Evolutionary conservation across 2,797 vertebrate species (phyloP).

Genomic region (Podargus strigoides): DNA sequence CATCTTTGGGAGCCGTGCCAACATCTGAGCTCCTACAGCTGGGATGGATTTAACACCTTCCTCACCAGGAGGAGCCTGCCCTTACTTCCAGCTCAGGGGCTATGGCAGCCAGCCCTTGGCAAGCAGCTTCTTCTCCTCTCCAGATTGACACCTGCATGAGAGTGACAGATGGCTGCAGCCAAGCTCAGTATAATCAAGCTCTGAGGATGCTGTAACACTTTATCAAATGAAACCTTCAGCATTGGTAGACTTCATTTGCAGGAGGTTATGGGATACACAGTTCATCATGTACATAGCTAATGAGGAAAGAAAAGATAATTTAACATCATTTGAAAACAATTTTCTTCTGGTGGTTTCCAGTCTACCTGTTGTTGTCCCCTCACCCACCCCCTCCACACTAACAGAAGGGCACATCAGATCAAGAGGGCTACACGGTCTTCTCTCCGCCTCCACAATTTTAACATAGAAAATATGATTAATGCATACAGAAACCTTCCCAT

Average conservation of each 20-base stretch:
- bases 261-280: not conserved
- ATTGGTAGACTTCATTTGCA: not conserved
- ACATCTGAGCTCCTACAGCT: not conserved
- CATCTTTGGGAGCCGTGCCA: slow-evolving; percentile 35
- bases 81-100: rapidly evolving
- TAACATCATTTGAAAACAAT: not conserved
- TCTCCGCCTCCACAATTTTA: not conserved
- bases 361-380: not conserved
- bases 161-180: not conserved
- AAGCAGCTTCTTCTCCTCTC: not conserved
- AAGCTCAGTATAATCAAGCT: not conserved
- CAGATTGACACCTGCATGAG: not conserved
- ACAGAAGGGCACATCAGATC: not conserved
- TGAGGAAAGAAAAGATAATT: not conserved
- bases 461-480: not conserved
- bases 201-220: not conserved
- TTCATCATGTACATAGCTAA: not conserved
- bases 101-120: not conserved
- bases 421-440: not conserved
- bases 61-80: not conserved
- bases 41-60: slow-evolving; percentile 14
- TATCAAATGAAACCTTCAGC: not conserved
- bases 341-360: not conserved
- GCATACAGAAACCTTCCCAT: not conserved
- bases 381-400: not conserved